phyloP scores from a whole-genome alignment of 2,113 vertebrate genomes.

The Mesitornis unicolor region DNA sequence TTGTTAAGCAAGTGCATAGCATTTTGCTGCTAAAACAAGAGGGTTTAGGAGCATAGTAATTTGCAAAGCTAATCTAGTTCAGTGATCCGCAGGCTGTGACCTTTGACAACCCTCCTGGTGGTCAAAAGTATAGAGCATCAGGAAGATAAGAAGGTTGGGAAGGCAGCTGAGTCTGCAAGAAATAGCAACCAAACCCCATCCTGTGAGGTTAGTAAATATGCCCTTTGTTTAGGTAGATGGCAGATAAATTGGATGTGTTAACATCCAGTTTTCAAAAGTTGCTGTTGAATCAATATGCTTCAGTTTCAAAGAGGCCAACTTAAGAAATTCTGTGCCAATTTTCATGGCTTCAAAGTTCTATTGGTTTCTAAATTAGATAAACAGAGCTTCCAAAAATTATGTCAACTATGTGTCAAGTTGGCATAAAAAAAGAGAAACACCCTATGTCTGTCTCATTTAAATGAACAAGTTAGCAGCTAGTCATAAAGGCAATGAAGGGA shows the following conservation, averaged over 20 bases:
- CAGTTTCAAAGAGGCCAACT: neutral
- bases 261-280: neutral
- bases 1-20: neutral
- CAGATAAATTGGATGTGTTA: neutral
- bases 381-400: constrained; percentile 29
- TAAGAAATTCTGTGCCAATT: neutral
- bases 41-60: neutral
- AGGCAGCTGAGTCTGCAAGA: constrained; percentile 2
- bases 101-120: constrained; percentile 28
- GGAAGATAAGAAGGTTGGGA: constrained; percentile 18
- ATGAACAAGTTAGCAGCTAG: constrained; percentile 45
- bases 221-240: neutral
- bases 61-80: constrained; percentile 36
- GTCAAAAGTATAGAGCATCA: constrained; percentile 1
- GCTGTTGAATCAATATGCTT: neutral
- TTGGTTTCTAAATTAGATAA: constrained; percentile 9
- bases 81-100: neutral
- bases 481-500: neutral
- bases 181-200: neutral
- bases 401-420: constrained; percentile 28
- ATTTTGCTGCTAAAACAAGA: neutral
- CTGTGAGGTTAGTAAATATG: neutral
- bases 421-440: constrained; percentile 40
- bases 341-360: neutral
- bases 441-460: neutral